Conservation (phyloP, 2,888 invertebrate species). For the Dryobotodes eremita region DNA sequence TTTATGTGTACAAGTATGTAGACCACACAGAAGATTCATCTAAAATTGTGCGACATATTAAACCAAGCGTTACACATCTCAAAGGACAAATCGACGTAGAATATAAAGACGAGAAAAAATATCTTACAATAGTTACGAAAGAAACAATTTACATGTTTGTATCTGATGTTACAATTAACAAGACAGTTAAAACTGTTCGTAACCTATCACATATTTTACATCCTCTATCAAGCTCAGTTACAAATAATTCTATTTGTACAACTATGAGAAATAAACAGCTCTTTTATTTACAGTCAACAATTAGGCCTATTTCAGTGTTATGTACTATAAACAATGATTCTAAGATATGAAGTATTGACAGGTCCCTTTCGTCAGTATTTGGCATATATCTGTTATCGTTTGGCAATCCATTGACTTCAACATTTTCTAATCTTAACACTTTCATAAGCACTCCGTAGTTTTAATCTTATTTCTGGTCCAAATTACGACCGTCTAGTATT, state of each 20-base stretch:
- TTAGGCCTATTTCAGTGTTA: conserved; percentile 66
- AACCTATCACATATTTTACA: conserved; percentile 71
- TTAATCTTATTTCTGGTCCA: conserved; percentile 47
- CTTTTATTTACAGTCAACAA: conserved; percentile 73
- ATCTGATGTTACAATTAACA: conserved; percentile 74
- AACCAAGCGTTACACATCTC: conserved; percentile 67
- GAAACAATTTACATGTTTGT: conserved; percentile 68
- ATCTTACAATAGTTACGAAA: conserved; percentile 74
- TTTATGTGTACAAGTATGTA: conserved; percentile 39
- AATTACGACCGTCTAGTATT: conserved; percentile 51
- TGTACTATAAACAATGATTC: conserved; percentile 72
- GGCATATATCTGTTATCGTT: conserved; percentile 83
- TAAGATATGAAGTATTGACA: conserved; percentile 88
- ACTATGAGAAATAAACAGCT: conserved; percentile 80
- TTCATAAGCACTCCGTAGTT: conserved; percentile 51
- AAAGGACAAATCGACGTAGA: conserved; percentile 72
- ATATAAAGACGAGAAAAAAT: conserved; percentile 69
- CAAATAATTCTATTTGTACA: conserved; percentile 78
- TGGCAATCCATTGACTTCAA: conserved; percentile 76
- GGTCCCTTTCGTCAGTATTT: conserved; percentile 86
- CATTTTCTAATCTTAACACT: conserved; percentile 56
- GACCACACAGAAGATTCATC: conserved; percentile 52
- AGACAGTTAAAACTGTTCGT: conserved; percentile 76
- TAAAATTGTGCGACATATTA: conserved; percentile 69
- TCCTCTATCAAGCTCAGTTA: conserved; percentile 76